Evolutionary conservation across 2,888 invertebrate species (phyloP).

Genomic region (Miltochrista miniata): DNA sequence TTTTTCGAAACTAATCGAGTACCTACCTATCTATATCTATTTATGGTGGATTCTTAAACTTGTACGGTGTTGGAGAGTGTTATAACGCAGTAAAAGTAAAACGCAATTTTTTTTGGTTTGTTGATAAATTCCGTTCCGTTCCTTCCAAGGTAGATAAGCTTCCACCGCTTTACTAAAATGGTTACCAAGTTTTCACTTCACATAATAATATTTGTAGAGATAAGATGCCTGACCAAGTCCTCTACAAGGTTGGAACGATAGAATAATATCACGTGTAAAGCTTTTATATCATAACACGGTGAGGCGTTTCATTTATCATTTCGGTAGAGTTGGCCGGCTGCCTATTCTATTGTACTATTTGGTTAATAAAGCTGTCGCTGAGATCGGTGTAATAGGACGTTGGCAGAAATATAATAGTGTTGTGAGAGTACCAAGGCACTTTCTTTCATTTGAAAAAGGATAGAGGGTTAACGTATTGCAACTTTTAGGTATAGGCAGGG

Average conservation of each 20-base stretch:
- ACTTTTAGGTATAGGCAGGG: not conserved
- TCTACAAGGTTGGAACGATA: slow-evolving; percentile 12
- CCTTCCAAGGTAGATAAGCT: too few relatives aligned
- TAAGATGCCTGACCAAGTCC: slow-evolving; percentile 26
- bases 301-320: slow-evolving; percentile 32
- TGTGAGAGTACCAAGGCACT: not conserved
- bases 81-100: too few relatives aligned
- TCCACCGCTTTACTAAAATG: not conserved
- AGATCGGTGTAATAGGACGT: slow-evolving; percentile 10
- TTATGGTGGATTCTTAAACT: too few relatives aligned
- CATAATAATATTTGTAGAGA: too few relatives aligned
- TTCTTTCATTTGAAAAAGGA: not conserved
- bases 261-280: slow-evolving; percentile 21
- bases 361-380: slow-evolving; percentile 20
- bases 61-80: too few relatives aligned
- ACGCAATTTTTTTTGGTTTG: too few relatives aligned
- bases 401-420: slow-evolving; percentile 1
- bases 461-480: not conserved
- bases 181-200: too few relatives aligned
- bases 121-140: too few relatives aligned
- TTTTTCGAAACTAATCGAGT: too few relatives aligned
- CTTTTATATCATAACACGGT: slow-evolving; percentile 27
- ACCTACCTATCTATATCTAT: too few relatives aligned
- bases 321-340: slow-evolving; percentile 27
- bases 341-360: slow-evolving; percentile 16